These are phyloP conservation scores for Iphiclides podalirius DNA, from an alignment of 2,888 invertebrate species.

Conservation along the genomic window DNA sequence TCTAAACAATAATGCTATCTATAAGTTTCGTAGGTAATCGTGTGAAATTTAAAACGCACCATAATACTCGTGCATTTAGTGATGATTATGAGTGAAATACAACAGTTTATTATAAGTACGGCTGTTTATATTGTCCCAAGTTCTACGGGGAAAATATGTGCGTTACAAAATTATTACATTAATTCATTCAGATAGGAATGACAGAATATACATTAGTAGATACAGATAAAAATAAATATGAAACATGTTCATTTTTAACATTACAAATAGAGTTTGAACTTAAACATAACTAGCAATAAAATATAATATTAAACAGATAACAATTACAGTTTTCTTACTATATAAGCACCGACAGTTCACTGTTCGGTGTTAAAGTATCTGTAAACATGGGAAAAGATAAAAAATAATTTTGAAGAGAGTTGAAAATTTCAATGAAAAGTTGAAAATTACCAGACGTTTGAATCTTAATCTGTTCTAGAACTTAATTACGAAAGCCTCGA, in stretches of 20 bases:
- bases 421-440: too few relatives aligned
- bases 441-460: too few relatives aligned
- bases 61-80: too few relatives aligned
- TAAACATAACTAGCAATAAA: not conserved
- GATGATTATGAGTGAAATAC: too few relatives aligned
- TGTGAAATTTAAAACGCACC: not conserved
- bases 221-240: not conserved
- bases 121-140: not conserved
- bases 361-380: too few relatives aligned
- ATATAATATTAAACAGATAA: not conserved
- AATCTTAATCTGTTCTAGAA: too few relatives aligned
- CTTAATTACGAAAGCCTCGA: too few relatives aligned
- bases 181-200: not conserved
- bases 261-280: not conserved
- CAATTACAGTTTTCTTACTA: not conserved
- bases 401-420: too few relatives aligned
- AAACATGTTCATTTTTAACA: not conserved
- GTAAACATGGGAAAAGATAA: too few relatives aligned
- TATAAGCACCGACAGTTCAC: too few relatives aligned
- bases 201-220: not conserved
- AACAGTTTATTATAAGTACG: not conserved
- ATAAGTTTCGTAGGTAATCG: not conserved
- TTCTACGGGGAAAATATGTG: not conserved
- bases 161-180: not conserved
- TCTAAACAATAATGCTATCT: not conserved